These are phyloP conservation scores for Eilema griseolum DNA, from an alignment of 2,888 invertebrate genomes.

Conservation along the genomic window DNA sequence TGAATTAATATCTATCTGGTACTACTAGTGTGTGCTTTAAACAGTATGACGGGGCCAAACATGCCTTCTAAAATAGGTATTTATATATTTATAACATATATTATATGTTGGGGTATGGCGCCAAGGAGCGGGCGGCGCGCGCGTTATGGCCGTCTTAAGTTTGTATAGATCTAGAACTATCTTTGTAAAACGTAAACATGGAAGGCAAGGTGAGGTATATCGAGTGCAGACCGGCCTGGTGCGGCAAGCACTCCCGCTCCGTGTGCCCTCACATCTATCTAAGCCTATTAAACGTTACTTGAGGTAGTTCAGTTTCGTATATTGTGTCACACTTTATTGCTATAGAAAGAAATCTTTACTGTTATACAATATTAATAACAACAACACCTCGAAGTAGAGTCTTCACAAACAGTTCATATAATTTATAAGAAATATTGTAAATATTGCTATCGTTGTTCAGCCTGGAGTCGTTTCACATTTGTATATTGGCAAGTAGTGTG, in stretches of 20 bases:
- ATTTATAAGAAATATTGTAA: slow-evolving; percentile 53
- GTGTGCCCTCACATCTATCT: slow-evolving; percentile 66
- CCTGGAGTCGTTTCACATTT: slow-evolving; percentile 31
- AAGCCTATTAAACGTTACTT: slow-evolving; percentile 78
- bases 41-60: slow-evolving; percentile 76
- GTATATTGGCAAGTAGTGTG: slow-evolving; percentile 39
- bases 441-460: slow-evolving; percentile 27
- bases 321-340: slow-evolving; percentile 78
- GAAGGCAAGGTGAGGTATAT: slow-evolving; percentile 77
- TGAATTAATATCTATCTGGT: slow-evolving; percentile 74
- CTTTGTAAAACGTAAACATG: slow-evolving; percentile 56
- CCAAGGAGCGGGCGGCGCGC: slow-evolving; percentile 15
- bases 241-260: slow-evolving; percentile 44
- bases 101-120: slow-evolving; percentile 42
- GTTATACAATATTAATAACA: slow-evolving; percentile 78
- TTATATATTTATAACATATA: slow-evolving; percentile 58
- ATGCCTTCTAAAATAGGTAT: slow-evolving; percentile 74
- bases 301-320: slow-evolving; percentile 84
- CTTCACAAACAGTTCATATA: slow-evolving; percentile 63
- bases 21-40: slow-evolving; percentile 79
- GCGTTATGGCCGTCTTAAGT: neutral
- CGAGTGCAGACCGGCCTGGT: slow-evolving; percentile 34
- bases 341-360: slow-evolving; percentile 72
- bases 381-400: slow-evolving; percentile 68
- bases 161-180: slow-evolving; percentile 39